Evolutionary conservation across 2,888 invertebrate species (phyloP).

Genomic region (Tachina fera): DNA sequence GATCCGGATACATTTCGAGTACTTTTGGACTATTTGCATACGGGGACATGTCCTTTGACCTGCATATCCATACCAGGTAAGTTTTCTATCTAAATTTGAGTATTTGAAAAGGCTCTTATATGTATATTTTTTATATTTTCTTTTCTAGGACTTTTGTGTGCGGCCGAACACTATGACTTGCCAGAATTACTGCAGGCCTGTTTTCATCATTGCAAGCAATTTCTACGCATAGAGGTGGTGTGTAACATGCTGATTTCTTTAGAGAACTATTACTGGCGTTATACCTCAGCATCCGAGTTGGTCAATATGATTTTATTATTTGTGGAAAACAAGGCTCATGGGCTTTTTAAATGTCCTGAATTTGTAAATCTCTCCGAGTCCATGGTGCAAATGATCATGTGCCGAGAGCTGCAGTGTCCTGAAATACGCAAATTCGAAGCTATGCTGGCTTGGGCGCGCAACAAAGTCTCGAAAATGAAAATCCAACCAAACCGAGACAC

Average conservation of each 20-base stretch:
- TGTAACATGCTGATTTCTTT: constrained; percentile 95
- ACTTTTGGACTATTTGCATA: constrained; percentile 95
- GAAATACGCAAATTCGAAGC: constrained; percentile 96
- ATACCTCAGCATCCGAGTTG: constrained; percentile 95
- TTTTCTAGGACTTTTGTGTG: constrained; percentile 89
- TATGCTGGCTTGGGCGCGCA: constrained; percentile 94
- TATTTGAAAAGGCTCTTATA: not conserved
- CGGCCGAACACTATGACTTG: constrained; percentile 96
- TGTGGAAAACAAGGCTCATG: constrained; percentile 93
- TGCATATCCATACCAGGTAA: constrained; percentile 95
- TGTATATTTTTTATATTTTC: not conserved
- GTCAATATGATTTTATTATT: constrained; percentile 97
- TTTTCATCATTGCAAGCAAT: constrained; percentile 97
- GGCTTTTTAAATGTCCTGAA: constrained; percentile 92
- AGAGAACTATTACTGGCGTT: constrained; percentile 98
- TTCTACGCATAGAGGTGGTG: constrained; percentile 94
- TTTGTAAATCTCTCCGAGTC: constrained; percentile 95
- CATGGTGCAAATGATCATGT: constrained; percentile 97
- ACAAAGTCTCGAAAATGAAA: constrained; percentile 88
- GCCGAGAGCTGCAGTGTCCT: constrained; percentile 93
- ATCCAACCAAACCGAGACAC: constrained; percentile 92
- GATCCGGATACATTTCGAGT: constrained; percentile 96
- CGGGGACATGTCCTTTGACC: constrained; percentile 95
- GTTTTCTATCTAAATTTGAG: not conserved
- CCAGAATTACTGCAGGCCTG: constrained; percentile 96